A percentile compares a stretch with the other conserved stretches of the same genome.
These are phyloP conservation scores for Coelopa frigida DNA, from an alignment of 1,140 invertebrate genomes.

Conservation along the genomic window DNA sequence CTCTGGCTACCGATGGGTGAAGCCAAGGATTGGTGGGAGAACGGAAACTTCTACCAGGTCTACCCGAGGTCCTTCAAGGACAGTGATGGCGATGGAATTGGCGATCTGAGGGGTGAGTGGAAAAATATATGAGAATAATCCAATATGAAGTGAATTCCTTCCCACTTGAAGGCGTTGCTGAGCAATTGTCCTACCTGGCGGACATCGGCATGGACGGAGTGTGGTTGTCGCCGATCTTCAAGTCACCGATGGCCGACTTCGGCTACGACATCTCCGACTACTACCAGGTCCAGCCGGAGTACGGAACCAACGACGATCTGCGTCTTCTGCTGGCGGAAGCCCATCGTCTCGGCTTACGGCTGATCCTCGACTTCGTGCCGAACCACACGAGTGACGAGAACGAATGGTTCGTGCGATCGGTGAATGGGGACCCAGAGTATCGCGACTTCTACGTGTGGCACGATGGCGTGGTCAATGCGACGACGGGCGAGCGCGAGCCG, in stretches of 20 bases:
- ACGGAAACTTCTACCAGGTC: slow-evolving; percentile 58
- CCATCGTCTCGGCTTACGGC: slow-evolving; percentile 49
- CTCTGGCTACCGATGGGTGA: too few relatives aligned
- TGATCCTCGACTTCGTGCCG: slow-evolving; percentile 59
- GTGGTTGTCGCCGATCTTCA: slow-evolving; percentile 53
- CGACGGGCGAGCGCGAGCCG: slow-evolving; percentile 30
- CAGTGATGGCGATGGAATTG: slow-evolving; percentile 54
- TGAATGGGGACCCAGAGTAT: slow-evolving; percentile 48
- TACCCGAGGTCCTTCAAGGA: slow-evolving; percentile 62
- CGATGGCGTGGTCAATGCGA: slow-evolving; percentile 31
- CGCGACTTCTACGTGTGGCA: slow-evolving; percentile 67
- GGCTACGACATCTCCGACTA: slow-evolving; percentile 61
- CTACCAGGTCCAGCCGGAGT: slow-evolving; percentile 52
- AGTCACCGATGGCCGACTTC: slow-evolving; percentile 50
- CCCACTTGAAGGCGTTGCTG: slow-evolving; percentile 44
- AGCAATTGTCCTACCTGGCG: slow-evolving; percentile 55
- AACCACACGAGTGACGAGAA: slow-evolving; percentile 67
- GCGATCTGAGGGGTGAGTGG: slow-evolving; percentile 34
- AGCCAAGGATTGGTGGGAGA: slow-evolving; percentile 55
- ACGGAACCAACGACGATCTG: slow-evolving; percentile 66
- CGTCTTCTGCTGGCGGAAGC: slow-evolving; percentile 51
- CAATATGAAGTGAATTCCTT: too few relatives aligned
- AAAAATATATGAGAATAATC: slow-evolving; percentile 40
- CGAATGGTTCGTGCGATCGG: slow-evolving; percentile 61
- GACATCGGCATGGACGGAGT: slow-evolving; percentile 55